Evolutionary conservation across 23 tunicate species (phyloP), one percentile per base, ranked within the genome.

Genomic region (Clavelina lepadiformis): DNA sequence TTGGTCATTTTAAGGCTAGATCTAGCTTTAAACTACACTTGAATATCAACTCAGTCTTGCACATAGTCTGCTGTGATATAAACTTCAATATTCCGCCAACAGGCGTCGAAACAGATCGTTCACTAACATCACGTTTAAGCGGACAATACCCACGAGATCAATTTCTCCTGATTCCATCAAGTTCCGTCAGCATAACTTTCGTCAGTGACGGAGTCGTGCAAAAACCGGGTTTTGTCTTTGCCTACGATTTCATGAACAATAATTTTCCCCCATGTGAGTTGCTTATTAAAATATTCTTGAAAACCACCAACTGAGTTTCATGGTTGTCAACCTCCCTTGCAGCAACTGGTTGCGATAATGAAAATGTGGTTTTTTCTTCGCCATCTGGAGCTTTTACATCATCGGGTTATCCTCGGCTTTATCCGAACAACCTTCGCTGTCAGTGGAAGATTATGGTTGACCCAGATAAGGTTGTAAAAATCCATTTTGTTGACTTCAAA

Each of bases 361-460:
- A 24, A 11, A 53, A 53, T 53, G 59, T 53, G 7, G 21, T n/a
- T 13, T 27, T 53, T 13, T 6, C 7, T n/a, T 11, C 18, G 5
- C 21, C 18, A 24, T n/a, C 20, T 11, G 59, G 59, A 11, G 59
- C 26, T 5, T 53, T 53, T 27, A 53, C 59, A 53, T 53, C 59
- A n/a, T 24, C 18, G 5, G 21, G 21, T 11, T 53, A 53, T 53
- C 59, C 59, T n/a, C 18, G 15, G 7, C 20, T n/a, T 11, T 53
- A 53, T n/a, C 59, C 59, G 59, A n/a, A 53, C 59, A 53, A 53
- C 21, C 59, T 53, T 53, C 22, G 59, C 7, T 53, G 59, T n/a
- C 21, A 6, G 20, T 53, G 59, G 59, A 53, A 53, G 7, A 53
- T 53, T 8, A 11, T 8, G 7, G 21, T 53, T n/a, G 21, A 53